Percentiles rank a stretch among this genome's conserved stretches.
These are phyloP conservation scores for Nebria ingens DNA, from an alignment of 1,140 invertebrate genomes.

Conservation along the genomic window DNA sequence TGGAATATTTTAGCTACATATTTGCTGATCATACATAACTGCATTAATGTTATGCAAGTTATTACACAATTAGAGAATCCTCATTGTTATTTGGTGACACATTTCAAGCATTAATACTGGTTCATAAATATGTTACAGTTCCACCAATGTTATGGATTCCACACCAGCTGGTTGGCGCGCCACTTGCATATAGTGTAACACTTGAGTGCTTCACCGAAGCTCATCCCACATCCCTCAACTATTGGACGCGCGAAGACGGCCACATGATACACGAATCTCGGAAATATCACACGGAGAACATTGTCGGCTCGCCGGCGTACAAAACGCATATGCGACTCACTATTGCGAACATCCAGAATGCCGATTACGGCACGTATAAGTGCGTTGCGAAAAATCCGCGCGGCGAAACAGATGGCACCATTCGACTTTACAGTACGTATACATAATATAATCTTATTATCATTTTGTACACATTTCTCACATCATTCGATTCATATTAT, in stretches of 20 bases:
- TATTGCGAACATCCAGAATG: constrained; percentile 60
- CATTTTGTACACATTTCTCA: not conserved
- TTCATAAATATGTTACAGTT: constrained; percentile 54
- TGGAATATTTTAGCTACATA: no score
- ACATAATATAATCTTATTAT: not conserved
- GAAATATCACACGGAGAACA: constrained; percentile 68
- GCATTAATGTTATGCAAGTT: no score
- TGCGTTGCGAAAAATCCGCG: constrained; percentile 88
- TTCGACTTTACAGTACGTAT: constrained; percentile 81
- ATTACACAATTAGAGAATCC: no score
- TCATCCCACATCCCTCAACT: constrained; percentile 82
- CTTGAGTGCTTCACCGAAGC: constrained; percentile 84
- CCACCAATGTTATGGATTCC: constrained; percentile 84
- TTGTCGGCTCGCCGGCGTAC: constrained; percentile 56
- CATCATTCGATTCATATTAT: no score
- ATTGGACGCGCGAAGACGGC: constrained; percentile 79
- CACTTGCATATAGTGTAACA: constrained; percentile 66
- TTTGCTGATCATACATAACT: no score
- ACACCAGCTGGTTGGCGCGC: constrained; percentile 77
- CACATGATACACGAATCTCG: constrained; percentile 78
- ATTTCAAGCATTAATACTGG: no score
- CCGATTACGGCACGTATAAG: constrained; percentile 80
- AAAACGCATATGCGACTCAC: constrained; percentile 76
- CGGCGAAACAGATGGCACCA: constrained; percentile 84
- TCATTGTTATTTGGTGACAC: no score